Evolutionary conservation across 2,888 invertebrate species (phyloP), one percentile per base, ranked within the genome.

Genomic region (Cosmopolites sordidus): DNA sequence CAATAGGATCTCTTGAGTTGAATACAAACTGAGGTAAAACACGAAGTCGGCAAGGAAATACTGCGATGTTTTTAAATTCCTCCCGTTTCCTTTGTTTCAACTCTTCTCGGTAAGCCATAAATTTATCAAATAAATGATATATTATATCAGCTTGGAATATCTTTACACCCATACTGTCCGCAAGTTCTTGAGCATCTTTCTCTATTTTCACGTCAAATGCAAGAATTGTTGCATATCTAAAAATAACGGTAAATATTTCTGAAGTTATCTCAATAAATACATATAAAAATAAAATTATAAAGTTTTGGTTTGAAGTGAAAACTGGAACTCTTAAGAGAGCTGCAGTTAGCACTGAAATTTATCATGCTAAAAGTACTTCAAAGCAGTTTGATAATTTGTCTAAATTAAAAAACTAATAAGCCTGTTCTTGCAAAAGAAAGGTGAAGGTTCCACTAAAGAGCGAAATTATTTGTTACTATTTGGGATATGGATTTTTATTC

Each of bases 141-240:
- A 99, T 99, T 72, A 99, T 99, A 78, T 99, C 97, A 5, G 99
- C 99, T 60, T 92, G 85, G 83, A 99, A 99, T 72, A 99, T 93
- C 77, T 89, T 92, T 48, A 97, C 94, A 51, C 92, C 92, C 56
- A 96, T 75, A 53, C 84, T 83, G 72, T 99, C 98, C 0, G 99
- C 99, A 74, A 98, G 77, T 69, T 97, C 96, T 76, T 99, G 98
- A 1, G 98, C 99, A 71, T 99, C 99, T 54, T 92, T 83, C 73
- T 99, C 99, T 50, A 98, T 85, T 79, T 95, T 96, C 15, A 99
- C 99, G 75, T 99, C 99, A 73, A 99, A 99, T n/a, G 99, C 99
- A 64, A 99, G 79, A 70, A 99, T 98, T 53, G 93, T 92, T 44
- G 99, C 98, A 75, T 87, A 92, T 74, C 91, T 92, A 72, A 6